phyloP scores from a whole-genome alignment of 1,140 invertebrate species.

The Anastrepha obliqua region DNA sequence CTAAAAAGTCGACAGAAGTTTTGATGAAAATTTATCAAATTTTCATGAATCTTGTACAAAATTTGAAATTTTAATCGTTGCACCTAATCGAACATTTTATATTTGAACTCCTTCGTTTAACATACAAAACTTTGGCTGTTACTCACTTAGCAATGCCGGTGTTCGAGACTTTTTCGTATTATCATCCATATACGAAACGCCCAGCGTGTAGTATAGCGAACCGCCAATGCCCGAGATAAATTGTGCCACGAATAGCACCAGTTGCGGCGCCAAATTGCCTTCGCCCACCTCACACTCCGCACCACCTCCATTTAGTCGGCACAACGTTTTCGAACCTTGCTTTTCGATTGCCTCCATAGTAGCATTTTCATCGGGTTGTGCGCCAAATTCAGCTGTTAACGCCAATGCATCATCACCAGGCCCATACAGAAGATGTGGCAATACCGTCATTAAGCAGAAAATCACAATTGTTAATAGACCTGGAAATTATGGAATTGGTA shows the following conservation, averaged over 20 bases:
- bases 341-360: conserved; percentile 70
- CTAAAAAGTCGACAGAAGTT: no score
- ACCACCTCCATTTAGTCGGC: conserved; percentile 66
- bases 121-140: not conserved
- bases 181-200: conserved; percentile 83
- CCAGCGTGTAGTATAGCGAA: conserved; percentile 81
- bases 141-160: conserved; percentile 79
- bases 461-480: conserved; percentile 82
- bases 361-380: conserved; percentile 69
- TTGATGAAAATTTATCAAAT: no score
- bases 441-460: conserved; percentile 82
- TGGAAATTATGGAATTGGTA: not conserved
- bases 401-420: conserved; percentile 81
- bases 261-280: conserved; percentile 78
- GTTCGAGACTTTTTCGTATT: conserved; percentile 83
- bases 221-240: conserved; percentile 81
- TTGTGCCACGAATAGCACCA: conserved; percentile 80
- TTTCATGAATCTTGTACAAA: no score
- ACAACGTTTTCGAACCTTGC: conserved; percentile 73
- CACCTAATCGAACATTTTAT: not conserved
- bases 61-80: no score
- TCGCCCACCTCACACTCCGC: conserved; percentile 77
- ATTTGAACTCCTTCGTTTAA: not conserved
- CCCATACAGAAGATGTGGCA: conserved; percentile 85
- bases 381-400: conserved; percentile 80